Evolutionary conservation across 2,113 vertebrate genomes (phyloP), one percentile per base, ranked within the genome.

Genomic region (Seriola quinqueradiata): DNA sequence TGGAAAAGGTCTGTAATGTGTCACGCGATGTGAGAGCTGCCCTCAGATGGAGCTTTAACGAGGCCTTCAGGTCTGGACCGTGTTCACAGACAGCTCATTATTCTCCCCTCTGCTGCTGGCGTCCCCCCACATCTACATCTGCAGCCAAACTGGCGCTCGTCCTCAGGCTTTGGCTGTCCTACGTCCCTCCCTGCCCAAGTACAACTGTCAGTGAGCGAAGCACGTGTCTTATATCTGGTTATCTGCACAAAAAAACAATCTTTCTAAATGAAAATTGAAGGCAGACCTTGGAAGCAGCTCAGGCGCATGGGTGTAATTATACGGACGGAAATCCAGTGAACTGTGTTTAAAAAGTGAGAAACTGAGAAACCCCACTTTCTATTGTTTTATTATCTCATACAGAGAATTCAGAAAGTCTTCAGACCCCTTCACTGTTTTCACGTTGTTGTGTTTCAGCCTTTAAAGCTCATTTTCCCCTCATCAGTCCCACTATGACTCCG

Each of bases 21-120:
- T 83, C 60, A 59, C 1, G 17, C 1, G 2, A 48, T 28, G 34
- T 34, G 48, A 69, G n/a, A 3, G n/a, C 38, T 1, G 25, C 40
- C 25, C 23, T 54, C 25, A 21, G 52, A 52, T 11, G 58, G 21
- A 25, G 25, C 44, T 76, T 77, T 76, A 79, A 81, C 4, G 40
- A 82, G 67, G 11, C 7, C 13, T 5, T 28, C 64, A 44, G 28
- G 64, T 86, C 85, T 89, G 87, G 55, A 34, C 52, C 52, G n/a
- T 11, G 71, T 87, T 85, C 70, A n/a, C 14, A 19, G 40, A 60
- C 85, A 61, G 68, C 60, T 86, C 82, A 69, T 85, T 83, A 77
- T 28, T 78, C 17, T 48, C n/a, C 25, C 6, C 60, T 48, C 28
- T 38, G 40, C 16, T 28, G 42, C 12, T 64, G 54, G 50, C 34